These are phyloP conservation scores for Gymnogyps californianus DNA, from an alignment of 2,113 vertebrate genomes.

Conservation along the genomic window DNA sequence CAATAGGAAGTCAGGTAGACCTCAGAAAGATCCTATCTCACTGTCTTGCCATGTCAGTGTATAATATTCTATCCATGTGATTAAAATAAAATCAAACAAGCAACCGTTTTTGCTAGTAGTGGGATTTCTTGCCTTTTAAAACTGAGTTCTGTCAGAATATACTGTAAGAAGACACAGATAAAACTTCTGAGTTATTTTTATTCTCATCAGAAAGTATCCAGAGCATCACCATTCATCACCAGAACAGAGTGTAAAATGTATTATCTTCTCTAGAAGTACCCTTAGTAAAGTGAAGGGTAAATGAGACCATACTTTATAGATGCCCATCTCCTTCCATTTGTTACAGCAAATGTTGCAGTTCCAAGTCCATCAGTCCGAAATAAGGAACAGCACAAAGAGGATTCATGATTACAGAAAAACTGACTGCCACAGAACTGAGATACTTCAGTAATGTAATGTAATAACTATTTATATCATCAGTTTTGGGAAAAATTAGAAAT, in stretches of 20 bases:
- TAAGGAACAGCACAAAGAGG: neutral
- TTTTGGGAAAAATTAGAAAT: neutral
- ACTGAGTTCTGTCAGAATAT: neutral
- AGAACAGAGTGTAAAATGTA: neutral
- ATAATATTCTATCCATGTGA: neutral
- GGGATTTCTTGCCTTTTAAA: neutral
- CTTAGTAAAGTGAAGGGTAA: neutral
- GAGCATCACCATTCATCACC: neutral
- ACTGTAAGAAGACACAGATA: neutral
- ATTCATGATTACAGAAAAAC: neutral
- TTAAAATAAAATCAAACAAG: neutral
- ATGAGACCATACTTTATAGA: neutral
- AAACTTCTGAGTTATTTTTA: neutral
- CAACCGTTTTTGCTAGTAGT: neutral
- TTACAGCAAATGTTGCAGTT: neutral
- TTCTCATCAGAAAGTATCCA: neutral
- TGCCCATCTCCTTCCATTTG: neutral
- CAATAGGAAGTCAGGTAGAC: neutral
- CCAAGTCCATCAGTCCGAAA: neutral
- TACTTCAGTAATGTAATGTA: neutral
- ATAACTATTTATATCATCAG: neutral
- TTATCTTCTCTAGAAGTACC: neutral
- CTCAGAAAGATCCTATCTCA: neutral
- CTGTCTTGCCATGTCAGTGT: neutral
- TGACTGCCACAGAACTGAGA: neutral